phyloP scores from a whole-genome alignment of 1,140 invertebrate genomes.

The Drosophila neocordata region DNA sequence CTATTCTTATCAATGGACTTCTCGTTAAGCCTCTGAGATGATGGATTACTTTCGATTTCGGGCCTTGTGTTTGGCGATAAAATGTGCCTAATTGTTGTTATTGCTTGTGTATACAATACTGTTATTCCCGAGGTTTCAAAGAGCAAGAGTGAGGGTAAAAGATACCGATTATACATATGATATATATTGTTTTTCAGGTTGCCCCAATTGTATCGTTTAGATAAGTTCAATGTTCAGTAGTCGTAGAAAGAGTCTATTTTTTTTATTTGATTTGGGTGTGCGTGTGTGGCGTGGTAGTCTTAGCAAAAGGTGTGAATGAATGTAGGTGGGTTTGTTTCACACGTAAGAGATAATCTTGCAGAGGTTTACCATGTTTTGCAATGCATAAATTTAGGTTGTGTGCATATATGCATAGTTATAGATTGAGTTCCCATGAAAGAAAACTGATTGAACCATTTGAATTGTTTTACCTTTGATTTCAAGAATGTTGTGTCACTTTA shows the following conservation, averaged over 20 bases:
- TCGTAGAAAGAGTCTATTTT: background rate
- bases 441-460: conserved; percentile 19
- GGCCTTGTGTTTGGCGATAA: conserved; percentile 68
- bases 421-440: conserved; percentile 33
- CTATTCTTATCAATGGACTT: conserved; percentile 66
- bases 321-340: background rate
- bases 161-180: conserved; percentile 44
- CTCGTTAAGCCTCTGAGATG: conserved; percentile 73
- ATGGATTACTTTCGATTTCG: conserved; percentile 80
- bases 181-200: conserved; percentile 61
- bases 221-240: conserved; percentile 26
- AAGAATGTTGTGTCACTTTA: background rate
- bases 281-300: background rate
- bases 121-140: background rate
- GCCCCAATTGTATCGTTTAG: conserved; percentile 32
- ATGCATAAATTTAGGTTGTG: conserved; percentile 36
- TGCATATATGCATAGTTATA: conserved; percentile 13
- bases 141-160: conserved; percentile 5
- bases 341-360: background rate
- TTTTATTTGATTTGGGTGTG: background rate
- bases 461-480: conserved; percentile 1
- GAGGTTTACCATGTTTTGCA: background rate
- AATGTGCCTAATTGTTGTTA: conserved; percentile 67
- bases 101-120: conserved; percentile 50
- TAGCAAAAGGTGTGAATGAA: conserved; percentile 10